Percentiles rank a stretch among this genome's conserved stretches.
Evolutionary conservation across 2,797 vertebrate species (phyloP).

Genomic region (Tokudaia muenninki): DNA sequence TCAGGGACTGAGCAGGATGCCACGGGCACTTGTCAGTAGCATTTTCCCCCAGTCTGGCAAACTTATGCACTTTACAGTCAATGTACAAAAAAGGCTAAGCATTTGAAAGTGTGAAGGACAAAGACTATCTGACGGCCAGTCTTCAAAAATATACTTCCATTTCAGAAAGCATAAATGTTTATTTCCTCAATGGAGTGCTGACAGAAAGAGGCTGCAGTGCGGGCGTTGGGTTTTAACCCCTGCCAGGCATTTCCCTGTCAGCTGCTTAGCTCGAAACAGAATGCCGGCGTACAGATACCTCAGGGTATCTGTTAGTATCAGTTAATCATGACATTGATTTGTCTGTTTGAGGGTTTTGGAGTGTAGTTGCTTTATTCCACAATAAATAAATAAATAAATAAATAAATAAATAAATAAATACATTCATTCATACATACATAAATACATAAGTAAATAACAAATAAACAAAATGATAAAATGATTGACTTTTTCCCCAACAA

Average conservation of each 20-base stretch:
- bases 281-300: slow-evolving; percentile 77
- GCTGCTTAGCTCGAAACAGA: slow-evolving; percentile 76
- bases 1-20: slow-evolving; percentile 85
- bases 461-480: background rate
- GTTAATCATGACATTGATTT: slow-evolving; percentile 85
- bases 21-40: slow-evolving; percentile 87
- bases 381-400: slow-evolving; percentile 53
- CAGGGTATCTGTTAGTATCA: slow-evolving; percentile 81
- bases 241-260: slow-evolving; percentile 88
- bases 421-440: background rate
- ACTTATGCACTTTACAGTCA: slow-evolving; percentile 91
- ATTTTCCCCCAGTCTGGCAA: slow-evolving; percentile 82
- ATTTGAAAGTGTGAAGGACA: slow-evolving; percentile 92
- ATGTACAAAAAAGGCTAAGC: slow-evolving; percentile 92
- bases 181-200: slow-evolving; percentile 90
- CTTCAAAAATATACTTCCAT: slow-evolving; percentile 92
- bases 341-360: slow-evolving; percentile 75
- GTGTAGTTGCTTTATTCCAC: slow-evolving; percentile 75
- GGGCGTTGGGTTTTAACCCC: slow-evolving; percentile 96
- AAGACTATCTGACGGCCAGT: slow-evolving; percentile 92
- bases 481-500: slow-evolving; percentile 74
- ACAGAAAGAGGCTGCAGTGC: slow-evolving; percentile 95
- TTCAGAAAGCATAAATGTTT: slow-evolving; percentile 92
- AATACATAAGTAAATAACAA: slow-evolving; percentile 65
- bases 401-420: slow-evolving; percentile 63